Conservation (phyloP, 2,113 vertebrate species). For the Calyptommatus sinebrachiatus region DNA sequence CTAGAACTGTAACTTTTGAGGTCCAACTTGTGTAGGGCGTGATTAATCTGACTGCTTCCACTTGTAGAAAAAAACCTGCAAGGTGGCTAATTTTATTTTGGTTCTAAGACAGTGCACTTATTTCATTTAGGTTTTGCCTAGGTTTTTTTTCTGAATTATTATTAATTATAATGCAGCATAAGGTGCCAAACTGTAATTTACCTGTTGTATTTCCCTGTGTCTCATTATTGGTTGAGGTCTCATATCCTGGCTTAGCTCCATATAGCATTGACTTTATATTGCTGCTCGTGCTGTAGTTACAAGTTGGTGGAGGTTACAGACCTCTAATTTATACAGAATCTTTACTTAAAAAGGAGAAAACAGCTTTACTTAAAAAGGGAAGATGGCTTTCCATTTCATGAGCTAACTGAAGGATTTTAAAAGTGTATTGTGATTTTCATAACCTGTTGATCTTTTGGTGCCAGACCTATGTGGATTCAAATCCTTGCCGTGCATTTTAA, state of each 20-base stretch:
- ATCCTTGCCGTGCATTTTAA: slow-evolving; percentile 80
- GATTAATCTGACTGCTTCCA: slow-evolving; percentile 68
- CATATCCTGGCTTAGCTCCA: slow-evolving; percentile 74
- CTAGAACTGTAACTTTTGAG: slow-evolving; percentile 66
- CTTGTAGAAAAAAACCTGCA: slow-evolving; percentile 60
- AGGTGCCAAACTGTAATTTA: slow-evolving; percentile 76
- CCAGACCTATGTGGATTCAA: slow-evolving; percentile 72
- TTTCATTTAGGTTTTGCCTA: slow-evolving; percentile 63
- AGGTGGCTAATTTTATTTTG: slow-evolving; percentile 62
- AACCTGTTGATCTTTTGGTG: slow-evolving; percentile 77
- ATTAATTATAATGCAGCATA: slow-evolving; percentile 60
- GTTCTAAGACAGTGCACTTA: slow-evolving; percentile 66
- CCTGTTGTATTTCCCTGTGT: slow-evolving; percentile 66
- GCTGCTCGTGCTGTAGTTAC: slow-evolving; percentile 73
- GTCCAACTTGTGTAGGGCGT: slow-evolving; percentile 66
- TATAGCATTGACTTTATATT: slow-evolving; percentile 69
- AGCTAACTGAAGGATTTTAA: slow-evolving; percentile 75
- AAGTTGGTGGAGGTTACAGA: slow-evolving; percentile 73
- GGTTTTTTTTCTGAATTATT: slow-evolving; percentile 28
- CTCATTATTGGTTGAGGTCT: slow-evolving; percentile 67
- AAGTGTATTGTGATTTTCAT: slow-evolving; percentile 83
- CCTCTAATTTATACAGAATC: slow-evolving; percentile 76
- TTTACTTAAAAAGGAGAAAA: slow-evolving; percentile 54
- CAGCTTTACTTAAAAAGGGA: not conserved
- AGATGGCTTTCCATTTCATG: slow-evolving; percentile 75